A percentile compares a stretch with the other conserved stretches of the same genome.
phyloP scores from a whole-genome alignment of 2,888 invertebrate species.

The Noctua pronuba region DNA sequence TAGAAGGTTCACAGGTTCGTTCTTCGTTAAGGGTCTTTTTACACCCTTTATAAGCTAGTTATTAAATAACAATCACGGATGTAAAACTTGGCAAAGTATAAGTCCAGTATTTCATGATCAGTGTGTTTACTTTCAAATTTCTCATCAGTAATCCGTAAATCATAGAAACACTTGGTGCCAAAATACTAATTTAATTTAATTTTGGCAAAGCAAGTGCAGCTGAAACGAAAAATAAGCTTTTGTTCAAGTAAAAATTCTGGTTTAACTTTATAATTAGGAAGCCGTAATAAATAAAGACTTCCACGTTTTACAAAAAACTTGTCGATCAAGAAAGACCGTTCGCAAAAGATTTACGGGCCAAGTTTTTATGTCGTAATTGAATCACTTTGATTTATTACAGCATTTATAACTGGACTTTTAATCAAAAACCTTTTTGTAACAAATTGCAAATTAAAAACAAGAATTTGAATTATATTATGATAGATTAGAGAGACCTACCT shows the following conservation, averaged over 20 bases:
- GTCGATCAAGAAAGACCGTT: constrained; percentile 30
- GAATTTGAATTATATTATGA: background rate
- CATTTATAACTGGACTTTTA: constrained; percentile 31
- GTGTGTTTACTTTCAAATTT: constrained; percentile 22
- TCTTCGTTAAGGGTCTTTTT: too few species aligned
- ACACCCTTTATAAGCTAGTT: too few species aligned
- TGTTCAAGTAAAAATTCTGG: background rate
- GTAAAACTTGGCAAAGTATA: constrained; percentile 18
- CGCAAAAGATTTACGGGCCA: constrained; percentile 32
- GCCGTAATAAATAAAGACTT: constrained; percentile 13
- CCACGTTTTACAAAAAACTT: constrained; percentile 17
- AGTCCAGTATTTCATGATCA: background rate
- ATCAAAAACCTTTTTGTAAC: constrained; percentile 36
- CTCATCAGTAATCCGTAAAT: constrained; percentile 13
- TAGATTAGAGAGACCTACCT: background rate
- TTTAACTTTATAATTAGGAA: constrained; percentile 26
- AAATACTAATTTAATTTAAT: constrained; percentile 30
- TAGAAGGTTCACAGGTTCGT: too few species aligned
- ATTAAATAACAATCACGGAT: background rate
- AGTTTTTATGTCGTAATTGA: constrained; percentile 37
- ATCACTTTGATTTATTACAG: constrained; percentile 51
- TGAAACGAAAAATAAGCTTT: background rate
- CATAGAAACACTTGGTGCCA: constrained; percentile 25
- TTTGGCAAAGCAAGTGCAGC: constrained; percentile 23
- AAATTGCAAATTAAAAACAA: constrained; percentile 21